Conservation (phyloP, 30 jellyfish, hydroid and myxozoan species). For the Rhopilema esculentum region DNA sequence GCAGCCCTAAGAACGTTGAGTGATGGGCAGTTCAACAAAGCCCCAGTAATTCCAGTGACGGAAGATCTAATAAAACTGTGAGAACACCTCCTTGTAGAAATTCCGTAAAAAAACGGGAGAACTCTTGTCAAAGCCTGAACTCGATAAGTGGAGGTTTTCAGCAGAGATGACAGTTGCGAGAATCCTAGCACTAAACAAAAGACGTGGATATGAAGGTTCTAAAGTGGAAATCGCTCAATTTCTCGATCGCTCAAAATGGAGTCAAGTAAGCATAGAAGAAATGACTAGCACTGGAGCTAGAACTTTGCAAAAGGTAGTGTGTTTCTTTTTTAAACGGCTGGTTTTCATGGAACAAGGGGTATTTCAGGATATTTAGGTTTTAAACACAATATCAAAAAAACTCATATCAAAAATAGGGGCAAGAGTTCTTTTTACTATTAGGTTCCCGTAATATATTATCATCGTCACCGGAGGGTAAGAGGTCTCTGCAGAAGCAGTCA, state of each 20-base stretch:
- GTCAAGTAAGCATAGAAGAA: slow-evolving; percentile 32
- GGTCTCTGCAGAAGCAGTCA: too few species aligned
- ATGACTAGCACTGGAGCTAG: too few species aligned
- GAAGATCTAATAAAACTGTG: slow-evolving; percentile 26
- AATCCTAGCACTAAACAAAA: slow-evolving; percentile 28
- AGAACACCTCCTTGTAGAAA: slow-evolving; percentile 11
- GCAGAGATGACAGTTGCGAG: slow-evolving; percentile 39
- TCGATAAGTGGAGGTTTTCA: slow-evolving; percentile 28
- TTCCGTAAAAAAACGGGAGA: slow-evolving; percentile 17
- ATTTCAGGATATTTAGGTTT: too few species aligned
- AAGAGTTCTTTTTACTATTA: too few species aligned
- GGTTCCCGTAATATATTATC: too few species aligned
- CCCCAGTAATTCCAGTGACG: slow-evolving; percentile 26
- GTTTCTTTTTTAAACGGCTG: too few species aligned
- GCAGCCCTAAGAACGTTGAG: slow-evolving; percentile 32
- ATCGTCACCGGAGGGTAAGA: too few species aligned
- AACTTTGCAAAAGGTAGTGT: too few species aligned
- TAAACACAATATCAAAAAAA: not conserved
- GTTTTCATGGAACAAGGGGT: too few species aligned
- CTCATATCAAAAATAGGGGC: too few species aligned
- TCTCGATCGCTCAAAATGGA: slow-evolving; percentile 17
- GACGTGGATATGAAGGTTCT: slow-evolving; percentile 54
- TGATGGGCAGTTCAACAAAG: slow-evolving; percentile 19
- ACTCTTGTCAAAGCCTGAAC: not conserved
- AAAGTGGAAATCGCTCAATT: slow-evolving; percentile 18